Evolutionary conservation across 1,140 invertebrate species (phyloP).

Genomic region (Nixonia krombeini): DNA sequence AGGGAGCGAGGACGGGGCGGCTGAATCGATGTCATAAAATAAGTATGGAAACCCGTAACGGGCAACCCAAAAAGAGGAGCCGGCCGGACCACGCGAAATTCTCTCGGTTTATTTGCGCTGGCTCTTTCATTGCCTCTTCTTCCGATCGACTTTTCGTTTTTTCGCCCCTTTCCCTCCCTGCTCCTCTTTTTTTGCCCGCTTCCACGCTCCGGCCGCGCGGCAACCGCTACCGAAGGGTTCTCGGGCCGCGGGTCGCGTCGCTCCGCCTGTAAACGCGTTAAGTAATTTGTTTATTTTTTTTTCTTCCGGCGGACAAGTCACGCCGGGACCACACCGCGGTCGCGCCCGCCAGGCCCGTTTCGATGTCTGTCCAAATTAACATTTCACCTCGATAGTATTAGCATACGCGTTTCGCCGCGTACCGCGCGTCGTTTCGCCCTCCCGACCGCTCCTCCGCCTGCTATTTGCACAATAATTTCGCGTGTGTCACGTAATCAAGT

Average conservation of each 20-base stretch:
- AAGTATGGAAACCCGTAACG: conserved; percentile 34
- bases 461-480: too few relatives aligned
- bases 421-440: neutral
- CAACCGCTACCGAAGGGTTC: conserved; percentile 7
- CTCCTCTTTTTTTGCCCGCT: conserved; percentile 9
- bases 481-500: too few relatives aligned
- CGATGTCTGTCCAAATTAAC: conserved; percentile 18
- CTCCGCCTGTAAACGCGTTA: conserved; percentile 34
- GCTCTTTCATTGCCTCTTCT: conserved; percentile 36
- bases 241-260: conserved; percentile 18
- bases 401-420: neutral
- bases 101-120: conserved; percentile 43
- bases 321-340: neutral
- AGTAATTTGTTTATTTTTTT: conserved; percentile 54
- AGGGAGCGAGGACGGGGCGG: too few relatives aligned
- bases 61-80: conserved; percentile 30
- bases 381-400: conserved; percentile 19
- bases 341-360: neutral
- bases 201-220: too few relatives aligned
- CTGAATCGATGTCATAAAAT: conserved; percentile 45
- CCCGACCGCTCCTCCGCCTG: too few relatives aligned
- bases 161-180: too few relatives aligned
- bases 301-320: neutral
- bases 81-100: conserved; percentile 36
- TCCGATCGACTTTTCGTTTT: conserved; percentile 24